A percentile compares a stretch with the other conserved stretches of the same genome.
phyloP scores from a whole-genome alignment of 2,113 vertebrate species.

The Danionella cerebrum region DNA sequence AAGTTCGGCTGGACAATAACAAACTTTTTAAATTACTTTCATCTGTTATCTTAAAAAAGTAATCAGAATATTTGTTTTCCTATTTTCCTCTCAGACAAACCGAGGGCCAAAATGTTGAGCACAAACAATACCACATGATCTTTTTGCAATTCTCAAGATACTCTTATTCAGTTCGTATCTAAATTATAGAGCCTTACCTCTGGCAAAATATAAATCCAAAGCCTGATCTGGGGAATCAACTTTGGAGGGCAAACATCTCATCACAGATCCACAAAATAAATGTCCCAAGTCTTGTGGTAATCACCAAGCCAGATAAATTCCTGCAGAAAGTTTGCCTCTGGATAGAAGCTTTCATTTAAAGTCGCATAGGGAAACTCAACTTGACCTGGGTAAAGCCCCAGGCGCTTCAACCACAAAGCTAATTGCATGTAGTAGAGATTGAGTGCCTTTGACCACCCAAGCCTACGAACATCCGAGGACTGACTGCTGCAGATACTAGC shows the following conservation, averaged over 20 bases:
- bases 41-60: too few relatives aligned
- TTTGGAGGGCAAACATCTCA: neutral
- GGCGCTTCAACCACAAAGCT: neutral
- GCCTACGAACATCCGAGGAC: neutral
- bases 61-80: too few relatives aligned
- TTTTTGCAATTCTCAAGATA: neutral
- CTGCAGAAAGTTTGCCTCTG: neutral
- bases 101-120: neutral
- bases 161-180: neutral
- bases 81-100: too few relatives aligned
- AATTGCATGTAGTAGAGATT: neutral
- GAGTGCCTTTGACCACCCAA: neutral
- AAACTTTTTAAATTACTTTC: too few relatives aligned
- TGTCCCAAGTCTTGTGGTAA: neutral
- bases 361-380: neutral
- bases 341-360: neutral
- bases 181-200: neutral
- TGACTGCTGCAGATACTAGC: neutral
- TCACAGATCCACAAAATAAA: neutral
- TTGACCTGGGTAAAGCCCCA: conserved; percentile 1
- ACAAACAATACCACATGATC: neutral
- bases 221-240: neutral
- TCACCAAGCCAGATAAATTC: neutral
- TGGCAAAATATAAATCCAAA: neutral
- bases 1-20: too few relatives aligned